Conservation (phyloP, 1,140 invertebrate species). For the Liolophura sinensis region DNA sequence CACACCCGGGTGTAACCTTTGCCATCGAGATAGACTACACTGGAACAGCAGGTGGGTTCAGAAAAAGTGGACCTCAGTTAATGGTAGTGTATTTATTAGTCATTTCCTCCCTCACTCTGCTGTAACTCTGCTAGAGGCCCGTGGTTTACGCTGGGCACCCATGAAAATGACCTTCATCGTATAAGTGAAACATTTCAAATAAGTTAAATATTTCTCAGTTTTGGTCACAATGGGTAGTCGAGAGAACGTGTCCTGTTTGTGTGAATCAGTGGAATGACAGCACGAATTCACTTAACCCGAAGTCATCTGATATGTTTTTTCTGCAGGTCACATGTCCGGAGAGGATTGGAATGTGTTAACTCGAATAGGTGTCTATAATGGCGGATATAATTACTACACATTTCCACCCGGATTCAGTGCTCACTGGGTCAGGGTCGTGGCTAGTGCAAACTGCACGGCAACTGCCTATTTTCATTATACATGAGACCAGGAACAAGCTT, state of each 20-base stretch:
- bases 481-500: constrained; percentile 1
- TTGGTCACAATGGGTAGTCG: background rate
- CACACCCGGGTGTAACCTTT: background rate
- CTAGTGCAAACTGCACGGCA: constrained; percentile 1
- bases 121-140: no score
- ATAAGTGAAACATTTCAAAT: background rate
- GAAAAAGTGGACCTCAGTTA: background rate
- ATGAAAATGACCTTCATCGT: background rate
- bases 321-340: constrained; percentile 13
- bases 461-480: constrained; percentile 30
- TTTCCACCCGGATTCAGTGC: constrained; percentile 26
- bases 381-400: background rate
- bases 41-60: constrained; percentile 24
- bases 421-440: constrained; percentile 24
- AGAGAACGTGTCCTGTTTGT: background rate
- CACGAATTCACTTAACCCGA: background rate
- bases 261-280: background rate
- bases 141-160: no score
- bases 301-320: constrained; percentile 1
- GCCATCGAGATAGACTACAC: constrained; percentile 23
- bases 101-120: background rate
- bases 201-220: background rate
- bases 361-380: background rate
- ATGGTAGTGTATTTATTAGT: background rate
- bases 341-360: constrained; percentile 16